Evolutionary conservation across 2,797 vertebrate species (phyloP).

Genomic region (Pyrocephalus nanus): DNA sequence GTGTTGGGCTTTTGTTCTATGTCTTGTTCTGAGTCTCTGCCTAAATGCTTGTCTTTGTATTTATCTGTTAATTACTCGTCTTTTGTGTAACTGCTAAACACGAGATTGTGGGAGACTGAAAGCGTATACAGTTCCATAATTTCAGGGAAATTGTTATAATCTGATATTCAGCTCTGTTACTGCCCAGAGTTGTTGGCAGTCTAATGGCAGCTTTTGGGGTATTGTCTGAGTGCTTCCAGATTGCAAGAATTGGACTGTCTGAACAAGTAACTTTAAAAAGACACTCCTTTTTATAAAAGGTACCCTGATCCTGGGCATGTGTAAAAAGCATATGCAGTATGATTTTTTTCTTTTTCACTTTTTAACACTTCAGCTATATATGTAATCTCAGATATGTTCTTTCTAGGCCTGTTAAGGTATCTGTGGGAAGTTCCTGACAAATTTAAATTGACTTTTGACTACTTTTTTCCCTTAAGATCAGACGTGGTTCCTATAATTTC

Average conservation of each 20-base stretch:
- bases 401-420: constrained; percentile 12
- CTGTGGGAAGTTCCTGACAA: constrained; percentile 25
- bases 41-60: not conserved
- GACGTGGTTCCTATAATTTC: not conserved
- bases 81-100: not conserved
- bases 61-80: not conserved
- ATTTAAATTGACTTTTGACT: not conserved
- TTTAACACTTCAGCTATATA: constrained; percentile 37
- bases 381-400: constrained; percentile 3
- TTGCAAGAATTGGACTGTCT: constrained; percentile 3
- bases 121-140: not conserved
- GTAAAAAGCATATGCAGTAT: constrained; percentile 5
- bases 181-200: not conserved
- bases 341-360: not conserved
- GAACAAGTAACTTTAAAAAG: constrained; percentile 2
- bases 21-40: not conserved
- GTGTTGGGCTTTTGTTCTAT: not conserved
- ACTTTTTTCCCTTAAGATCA: not conserved
- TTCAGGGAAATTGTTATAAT: not conserved
- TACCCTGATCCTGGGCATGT: not conserved
- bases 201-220: not conserved
- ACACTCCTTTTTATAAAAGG: constrained; percentile 6
- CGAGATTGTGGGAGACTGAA: fast-evolving
- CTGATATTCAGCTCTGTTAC: not conserved
- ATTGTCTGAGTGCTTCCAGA: not conserved